phyloP scores from a whole-genome alignment of 2,888 invertebrate genomes.

The Antheraea yamamai region DNA sequence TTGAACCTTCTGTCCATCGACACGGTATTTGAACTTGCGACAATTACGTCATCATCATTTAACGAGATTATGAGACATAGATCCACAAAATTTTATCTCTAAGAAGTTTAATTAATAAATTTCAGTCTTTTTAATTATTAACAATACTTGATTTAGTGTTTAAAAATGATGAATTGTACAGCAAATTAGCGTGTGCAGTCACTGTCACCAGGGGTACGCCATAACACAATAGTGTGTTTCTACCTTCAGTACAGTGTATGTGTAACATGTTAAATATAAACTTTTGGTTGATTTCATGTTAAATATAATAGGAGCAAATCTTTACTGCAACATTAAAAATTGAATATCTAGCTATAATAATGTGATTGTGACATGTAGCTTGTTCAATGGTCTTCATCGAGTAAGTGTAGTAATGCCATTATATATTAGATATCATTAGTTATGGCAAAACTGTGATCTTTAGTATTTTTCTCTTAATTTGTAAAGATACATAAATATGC shows the following conservation, averaged over 20 bases:
- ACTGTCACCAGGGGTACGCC: no score
- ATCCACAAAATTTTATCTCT: no score
- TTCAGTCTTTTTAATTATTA: not conserved
- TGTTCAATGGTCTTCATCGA: conserved; percentile 46
- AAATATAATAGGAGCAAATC: conserved; percentile 26
- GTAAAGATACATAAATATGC: conserved; percentile 11
- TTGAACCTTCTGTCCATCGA: no score
- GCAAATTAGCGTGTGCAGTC: no score
- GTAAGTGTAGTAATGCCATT: conserved; percentile 39
- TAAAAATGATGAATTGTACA: not conserved
- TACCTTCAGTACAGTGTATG: not conserved
- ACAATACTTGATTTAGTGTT: not conserved
- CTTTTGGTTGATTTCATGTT: conserved; percentile 59
- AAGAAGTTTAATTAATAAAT: no score
- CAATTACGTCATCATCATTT: no score
- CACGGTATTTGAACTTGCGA: no score
- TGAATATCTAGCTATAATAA: conserved; percentile 47
- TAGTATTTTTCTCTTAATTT: conserved; percentile 42
- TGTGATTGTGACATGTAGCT: conserved; percentile 45
- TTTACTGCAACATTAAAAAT: conserved; percentile 46
- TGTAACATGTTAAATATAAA: not conserved
- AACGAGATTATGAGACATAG: no score
- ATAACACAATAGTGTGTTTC: not conserved
- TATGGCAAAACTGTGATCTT: conserved; percentile 64
- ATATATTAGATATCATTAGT: conserved; percentile 45